Evolutionary conservation across 2,797 vertebrate genomes (phyloP).

Genomic region (Scomberomorus guttatus): DNA sequence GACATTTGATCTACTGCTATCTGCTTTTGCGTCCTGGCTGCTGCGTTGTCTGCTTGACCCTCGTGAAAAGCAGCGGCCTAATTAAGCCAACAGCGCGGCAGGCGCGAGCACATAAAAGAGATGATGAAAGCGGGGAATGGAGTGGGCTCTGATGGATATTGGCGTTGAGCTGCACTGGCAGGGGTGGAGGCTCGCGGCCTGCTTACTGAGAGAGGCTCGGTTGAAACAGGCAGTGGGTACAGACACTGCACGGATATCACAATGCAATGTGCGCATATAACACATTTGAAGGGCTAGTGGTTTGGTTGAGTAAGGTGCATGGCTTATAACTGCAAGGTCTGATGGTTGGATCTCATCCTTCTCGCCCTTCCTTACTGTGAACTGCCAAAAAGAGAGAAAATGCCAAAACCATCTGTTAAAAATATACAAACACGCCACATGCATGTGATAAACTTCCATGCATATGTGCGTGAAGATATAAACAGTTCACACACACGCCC

Average conservation of each 20-base stretch:
- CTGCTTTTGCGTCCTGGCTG: constrained; percentile 61
- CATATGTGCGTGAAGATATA: background rate
- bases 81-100: constrained; percentile 83
- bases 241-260: constrained; percentile 37
- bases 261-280: constrained; percentile 29
- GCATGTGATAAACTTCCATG: background rate
- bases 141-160: constrained; percentile 84
- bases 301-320: constrained; percentile 10
- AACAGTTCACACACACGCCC: background rate
- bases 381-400: background rate
- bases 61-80: constrained; percentile 77
- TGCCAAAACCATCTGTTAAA: background rate
- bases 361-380: background rate
- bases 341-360: constrained; percentile 10
- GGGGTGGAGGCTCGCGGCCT: constrained; percentile 76
- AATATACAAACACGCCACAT: background rate
- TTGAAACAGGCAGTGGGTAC: constrained; percentile 43
- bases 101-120: constrained; percentile 84
- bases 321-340: constrained; percentile 2
- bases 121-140: constrained; percentile 82
- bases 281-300: constrained; percentile 8
- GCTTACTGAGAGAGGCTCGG: constrained; percentile 75
- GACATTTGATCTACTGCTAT: constrained; percentile 80
- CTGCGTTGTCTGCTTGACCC: constrained; percentile 77
- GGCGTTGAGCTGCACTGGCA: constrained; percentile 80